phyloP scores from a whole-genome alignment of 1,140 invertebrate genomes.

The Littorina saxatilis region DNA sequence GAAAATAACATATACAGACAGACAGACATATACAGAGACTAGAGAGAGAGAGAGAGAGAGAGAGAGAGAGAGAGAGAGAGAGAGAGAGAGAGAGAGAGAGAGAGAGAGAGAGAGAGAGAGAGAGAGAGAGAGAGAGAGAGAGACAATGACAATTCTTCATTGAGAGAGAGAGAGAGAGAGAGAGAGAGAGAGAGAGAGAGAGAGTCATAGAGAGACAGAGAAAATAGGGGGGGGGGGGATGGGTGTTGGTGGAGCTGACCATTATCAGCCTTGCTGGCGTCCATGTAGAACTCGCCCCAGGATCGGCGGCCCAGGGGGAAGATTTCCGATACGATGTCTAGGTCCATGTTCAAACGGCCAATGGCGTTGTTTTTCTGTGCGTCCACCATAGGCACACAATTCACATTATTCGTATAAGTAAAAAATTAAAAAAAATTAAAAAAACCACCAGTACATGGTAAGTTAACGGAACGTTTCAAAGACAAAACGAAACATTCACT shows the following conservation, averaged over 20 bases:
- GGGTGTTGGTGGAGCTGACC: slow-evolving; percentile 1
- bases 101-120: not conserved
- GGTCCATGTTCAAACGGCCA: slow-evolving; percentile 24
- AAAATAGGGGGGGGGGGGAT: too few species aligned
- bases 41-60: not conserved
- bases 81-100: too few species aligned
- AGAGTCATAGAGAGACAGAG: not conserved
- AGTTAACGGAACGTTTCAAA: too few species aligned
- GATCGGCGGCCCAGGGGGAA: slow-evolving; percentile 29
- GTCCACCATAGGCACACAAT: too few species aligned
- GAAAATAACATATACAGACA: not conserved
- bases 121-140: not conserved
- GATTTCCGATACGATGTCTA: slow-evolving; percentile 4
- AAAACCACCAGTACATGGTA: too few species aligned
- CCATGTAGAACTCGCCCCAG: slow-evolving; percentile 33
- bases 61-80: not conserved
- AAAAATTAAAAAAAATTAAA: not conserved
- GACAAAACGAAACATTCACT: too few species aligned
- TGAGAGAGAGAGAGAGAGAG: not conserved
- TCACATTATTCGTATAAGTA: too few species aligned
- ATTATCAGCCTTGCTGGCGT: slow-evolving; percentile 22
- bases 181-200: slow-evolving; percentile 12
- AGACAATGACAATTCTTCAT: not conserved
- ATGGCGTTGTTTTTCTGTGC: slow-evolving; percentile 35
- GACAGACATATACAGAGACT: not conserved